A percentile compares a stretch with the other conserved stretches of the same genome.
Evolutionary conservation across 2,888 invertebrate genomes (phyloP).

Genomic region (Coelogynopora nodosa): DNA sequence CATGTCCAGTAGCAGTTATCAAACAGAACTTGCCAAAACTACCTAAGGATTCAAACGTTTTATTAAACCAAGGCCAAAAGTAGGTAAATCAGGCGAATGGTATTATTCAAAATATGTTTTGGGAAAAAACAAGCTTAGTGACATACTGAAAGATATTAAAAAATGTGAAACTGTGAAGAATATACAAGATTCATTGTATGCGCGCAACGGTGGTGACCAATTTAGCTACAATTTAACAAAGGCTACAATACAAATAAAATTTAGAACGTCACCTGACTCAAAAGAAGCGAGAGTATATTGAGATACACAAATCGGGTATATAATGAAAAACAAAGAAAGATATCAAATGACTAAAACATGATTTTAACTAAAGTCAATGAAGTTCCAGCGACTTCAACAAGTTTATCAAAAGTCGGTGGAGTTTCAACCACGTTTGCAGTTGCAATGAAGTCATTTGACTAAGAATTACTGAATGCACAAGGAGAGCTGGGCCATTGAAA

Average conservation of each 20-base stretch:
- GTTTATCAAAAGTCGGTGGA: background rate
- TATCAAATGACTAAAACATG: background rate
- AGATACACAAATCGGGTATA: background rate
- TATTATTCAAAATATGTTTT: background rate
- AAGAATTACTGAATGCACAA: background rate
- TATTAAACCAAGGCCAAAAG: background rate
- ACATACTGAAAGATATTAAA: background rate
- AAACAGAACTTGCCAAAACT: background rate
- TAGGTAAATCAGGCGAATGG: background rate
- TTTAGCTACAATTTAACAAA: background rate
- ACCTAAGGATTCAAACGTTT: background rate
- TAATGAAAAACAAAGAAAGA: background rate
- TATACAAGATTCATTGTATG: background rate
- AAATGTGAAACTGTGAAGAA: background rate
- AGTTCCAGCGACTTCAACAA: background rate
- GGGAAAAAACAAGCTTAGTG: background rate
- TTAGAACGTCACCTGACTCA: background rate
- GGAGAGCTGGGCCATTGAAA: background rate
- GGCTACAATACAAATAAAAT: background rate
- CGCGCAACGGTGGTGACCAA: background rate
- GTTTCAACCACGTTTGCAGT: background rate
- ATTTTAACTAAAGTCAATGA: background rate
- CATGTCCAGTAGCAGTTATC: background rate
- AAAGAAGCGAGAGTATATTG: background rate
- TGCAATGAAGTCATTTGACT: background rate